phyloP scores from a whole-genome alignment of 1,140 invertebrate genomes.

The Littorina saxatilis region DNA sequence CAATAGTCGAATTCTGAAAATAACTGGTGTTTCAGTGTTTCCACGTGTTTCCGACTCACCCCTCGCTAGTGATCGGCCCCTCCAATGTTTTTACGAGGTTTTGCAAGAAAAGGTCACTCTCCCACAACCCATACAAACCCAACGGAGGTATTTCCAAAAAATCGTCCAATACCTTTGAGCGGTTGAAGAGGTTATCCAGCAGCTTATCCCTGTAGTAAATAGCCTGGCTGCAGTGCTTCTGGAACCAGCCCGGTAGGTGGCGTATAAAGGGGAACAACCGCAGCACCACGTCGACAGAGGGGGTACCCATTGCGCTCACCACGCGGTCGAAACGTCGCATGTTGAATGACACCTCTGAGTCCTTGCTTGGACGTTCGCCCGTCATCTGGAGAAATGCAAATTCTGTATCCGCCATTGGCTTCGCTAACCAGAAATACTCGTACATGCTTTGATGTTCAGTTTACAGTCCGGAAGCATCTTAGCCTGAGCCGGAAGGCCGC shows the following conservation, averaged over 20 bases:
- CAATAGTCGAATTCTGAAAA: too few relatives aligned
- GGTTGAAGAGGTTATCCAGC: conserved; percentile 2
- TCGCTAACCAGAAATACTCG: too few relatives aligned
- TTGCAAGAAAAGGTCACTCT: too few relatives aligned
- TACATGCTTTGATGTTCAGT: too few relatives aligned
- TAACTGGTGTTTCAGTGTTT: too few relatives aligned
- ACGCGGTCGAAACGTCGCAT: conserved; percentile 23
- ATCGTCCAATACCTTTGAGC: background rate
- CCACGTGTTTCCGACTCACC: too few relatives aligned
- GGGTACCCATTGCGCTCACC: conserved; percentile 28
- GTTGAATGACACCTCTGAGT: background rate
- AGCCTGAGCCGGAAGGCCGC: too few relatives aligned
- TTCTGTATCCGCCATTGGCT: too few relatives aligned
- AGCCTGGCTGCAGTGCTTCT: background rate
- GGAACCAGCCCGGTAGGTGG: conserved; percentile 34
- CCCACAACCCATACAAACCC: too few relatives aligned
- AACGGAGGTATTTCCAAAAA: background rate
- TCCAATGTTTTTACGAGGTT: background rate
- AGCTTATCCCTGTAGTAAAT: background rate
- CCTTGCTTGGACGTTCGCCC: conserved; percentile 12
- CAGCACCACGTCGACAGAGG: conserved; percentile 16
- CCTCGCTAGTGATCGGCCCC: too few relatives aligned
- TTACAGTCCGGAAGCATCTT: too few relatives aligned
- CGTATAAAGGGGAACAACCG: conserved; percentile 16
- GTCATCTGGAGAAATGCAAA: conserved; percentile 3